Conservation (phyloP, 2,888 invertebrate species). For the Ypsolopha scabrella region DNA sequence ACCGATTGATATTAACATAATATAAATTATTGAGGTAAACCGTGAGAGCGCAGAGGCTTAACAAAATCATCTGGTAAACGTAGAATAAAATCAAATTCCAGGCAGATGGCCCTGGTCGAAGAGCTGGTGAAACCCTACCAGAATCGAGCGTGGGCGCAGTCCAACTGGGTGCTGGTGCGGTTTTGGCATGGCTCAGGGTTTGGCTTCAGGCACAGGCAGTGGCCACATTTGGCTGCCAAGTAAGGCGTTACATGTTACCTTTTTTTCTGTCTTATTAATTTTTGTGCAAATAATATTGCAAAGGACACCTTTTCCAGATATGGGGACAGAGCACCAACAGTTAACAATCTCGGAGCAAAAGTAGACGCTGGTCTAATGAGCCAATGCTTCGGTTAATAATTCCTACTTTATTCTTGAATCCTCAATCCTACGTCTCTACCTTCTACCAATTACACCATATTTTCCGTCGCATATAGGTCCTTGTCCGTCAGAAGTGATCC, state of each 20-base stretch:
- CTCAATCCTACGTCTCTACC: too few relatives aligned
- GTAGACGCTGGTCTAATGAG: constrained; percentile 64
- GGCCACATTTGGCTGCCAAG: constrained; percentile 66
- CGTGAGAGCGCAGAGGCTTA: too few relatives aligned
- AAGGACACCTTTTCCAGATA: constrained; percentile 26
- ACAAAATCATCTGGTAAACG: too few relatives aligned
- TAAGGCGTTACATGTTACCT: constrained; percentile 21
- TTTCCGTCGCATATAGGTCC: constrained; percentile 62
- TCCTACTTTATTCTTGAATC: neutral
- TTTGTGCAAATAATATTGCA: neutral
- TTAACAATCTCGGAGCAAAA: constrained; percentile 59
- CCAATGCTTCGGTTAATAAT: constrained; percentile 52
- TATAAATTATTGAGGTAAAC: too few relatives aligned
- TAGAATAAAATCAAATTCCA: constrained; percentile 18
- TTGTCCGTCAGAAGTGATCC: constrained; percentile 75
- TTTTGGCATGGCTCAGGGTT: constrained; percentile 90
- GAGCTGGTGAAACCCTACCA: constrained; percentile 82
- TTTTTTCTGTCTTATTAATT: neutral
- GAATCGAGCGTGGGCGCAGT: constrained; percentile 86
- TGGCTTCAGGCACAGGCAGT: constrained; percentile 75
- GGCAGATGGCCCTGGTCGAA: constrained; percentile 74
- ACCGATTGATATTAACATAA: too few relatives aligned
- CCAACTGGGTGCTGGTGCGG: constrained; percentile 85
- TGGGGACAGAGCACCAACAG: constrained; percentile 58
- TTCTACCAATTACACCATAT: neutral